Conservation (phyloP, 2,113 vertebrate genomes). For the Tamias sibiricus region DNA sequence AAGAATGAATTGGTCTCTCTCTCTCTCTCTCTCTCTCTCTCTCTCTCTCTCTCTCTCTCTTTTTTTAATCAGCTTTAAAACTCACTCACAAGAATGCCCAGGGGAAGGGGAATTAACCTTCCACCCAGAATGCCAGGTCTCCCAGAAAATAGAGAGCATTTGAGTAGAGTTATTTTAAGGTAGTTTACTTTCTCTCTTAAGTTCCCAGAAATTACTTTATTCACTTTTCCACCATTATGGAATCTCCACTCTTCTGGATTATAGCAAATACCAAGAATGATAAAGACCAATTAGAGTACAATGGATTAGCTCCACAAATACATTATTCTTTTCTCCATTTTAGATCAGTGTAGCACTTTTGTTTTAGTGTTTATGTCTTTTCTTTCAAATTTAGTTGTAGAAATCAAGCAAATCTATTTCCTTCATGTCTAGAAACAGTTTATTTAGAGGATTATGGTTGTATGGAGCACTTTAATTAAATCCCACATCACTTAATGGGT, state of each 20-base stretch:
- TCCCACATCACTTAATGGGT: neutral
- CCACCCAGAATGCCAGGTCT: conserved; percentile 3
- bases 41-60: neutral
- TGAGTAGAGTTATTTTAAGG: neutral
- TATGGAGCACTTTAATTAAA: conserved; percentile 59
- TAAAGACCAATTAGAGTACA: neutral
- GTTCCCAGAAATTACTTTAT: conserved; percentile 48
- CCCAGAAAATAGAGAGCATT: conserved; percentile 40
- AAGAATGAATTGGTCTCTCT: conserved; percentile 4
- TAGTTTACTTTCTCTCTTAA: conserved; percentile 42
- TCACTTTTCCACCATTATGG: neutral
- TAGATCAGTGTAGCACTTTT: neutral
- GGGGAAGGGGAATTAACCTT: conserved; percentile 66
- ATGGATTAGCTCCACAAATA: neutral
- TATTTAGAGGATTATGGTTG: neutral
- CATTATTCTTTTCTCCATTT: neutral
- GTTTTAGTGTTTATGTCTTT: conserved; percentile 39
- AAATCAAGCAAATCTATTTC: conserved; percentile 25
- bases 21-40: too few species aligned
- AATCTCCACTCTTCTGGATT: neutral
- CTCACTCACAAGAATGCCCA: conserved; percentile 53
- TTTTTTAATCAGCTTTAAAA: conserved; percentile 69
- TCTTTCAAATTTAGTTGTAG: conserved; percentile 46
- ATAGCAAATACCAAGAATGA: neutral
- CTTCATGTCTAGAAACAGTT: conserved; percentile 35